These are phyloP conservation scores for Mactromeris polynyma DNA, from an alignment of 2,888 invertebrate genomes.

Conservation along the genomic window DNA sequence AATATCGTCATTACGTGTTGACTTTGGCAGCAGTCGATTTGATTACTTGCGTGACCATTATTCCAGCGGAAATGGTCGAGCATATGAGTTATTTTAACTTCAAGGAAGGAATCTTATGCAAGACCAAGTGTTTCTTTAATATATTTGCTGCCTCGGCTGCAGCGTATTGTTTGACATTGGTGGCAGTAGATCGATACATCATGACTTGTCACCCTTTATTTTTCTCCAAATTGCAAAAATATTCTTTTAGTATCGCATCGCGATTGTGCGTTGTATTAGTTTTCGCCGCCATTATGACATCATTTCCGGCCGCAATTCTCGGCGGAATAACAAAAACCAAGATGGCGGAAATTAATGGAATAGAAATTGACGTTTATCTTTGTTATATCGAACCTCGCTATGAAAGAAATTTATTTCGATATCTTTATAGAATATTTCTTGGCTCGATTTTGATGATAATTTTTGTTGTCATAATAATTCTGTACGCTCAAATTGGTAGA, in stretches of 20 bases:
- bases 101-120: slow-evolving; percentile 50
- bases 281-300: slow-evolving; percentile 46
- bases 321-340: slow-evolving; percentile 47
- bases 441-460: slow-evolving; percentile 30
- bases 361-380: slow-evolving; percentile 35
- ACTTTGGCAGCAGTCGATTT: slow-evolving; percentile 56
- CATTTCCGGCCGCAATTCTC: slow-evolving; percentile 59
- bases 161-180: slow-evolving; percentile 54
- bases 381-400: slow-evolving; percentile 56
- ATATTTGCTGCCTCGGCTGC: slow-evolving; percentile 62
- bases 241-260: slow-evolving; percentile 52
- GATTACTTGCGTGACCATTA: slow-evolving; percentile 54
- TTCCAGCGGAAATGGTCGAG: slow-evolving; percentile 63
- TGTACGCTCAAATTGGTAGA: slow-evolving; percentile 56
- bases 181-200: slow-evolving; percentile 62
- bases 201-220: slow-evolving; percentile 59
- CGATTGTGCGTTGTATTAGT: slow-evolving; percentile 49
- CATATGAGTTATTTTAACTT: slow-evolving; percentile 62
- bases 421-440: slow-evolving; percentile 48
- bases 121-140: slow-evolving; percentile 63
- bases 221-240: slow-evolving; percentile 40
- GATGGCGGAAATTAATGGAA: slow-evolving; percentile 38
- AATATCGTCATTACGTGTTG: slow-evolving; percentile 60
- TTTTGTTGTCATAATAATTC: slow-evolving; percentile 41
- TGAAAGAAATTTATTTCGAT: slow-evolving; percentile 27